Evolutionary conservation across 2,797 vertebrate species (phyloP).

Genomic region (Gouania willdenowi): DNA sequence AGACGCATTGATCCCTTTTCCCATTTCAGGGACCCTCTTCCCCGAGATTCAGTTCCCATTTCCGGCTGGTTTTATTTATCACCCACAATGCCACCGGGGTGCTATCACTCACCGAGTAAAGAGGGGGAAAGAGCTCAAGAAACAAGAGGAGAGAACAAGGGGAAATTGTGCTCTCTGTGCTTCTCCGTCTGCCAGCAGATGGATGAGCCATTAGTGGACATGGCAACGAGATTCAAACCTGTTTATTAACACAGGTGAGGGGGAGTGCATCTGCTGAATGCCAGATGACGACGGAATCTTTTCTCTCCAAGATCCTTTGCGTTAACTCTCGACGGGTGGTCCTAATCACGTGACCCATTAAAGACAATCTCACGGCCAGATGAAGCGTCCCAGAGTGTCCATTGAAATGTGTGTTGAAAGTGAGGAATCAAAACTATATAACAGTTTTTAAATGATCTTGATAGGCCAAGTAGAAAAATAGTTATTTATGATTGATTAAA

Average conservation of each 20-base stretch:
- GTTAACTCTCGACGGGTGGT: background rate
- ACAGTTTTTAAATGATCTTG: no score
- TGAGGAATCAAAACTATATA: no score
- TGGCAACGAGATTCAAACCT: constrained; percentile 44
- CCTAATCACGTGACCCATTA: no score
- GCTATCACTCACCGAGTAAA: constrained; percentile 66
- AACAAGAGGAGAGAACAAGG: constrained; percentile 49
- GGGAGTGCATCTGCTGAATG: constrained; percentile 22
- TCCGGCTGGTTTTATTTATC: constrained; percentile 73
- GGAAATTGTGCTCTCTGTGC: constrained; percentile 54
- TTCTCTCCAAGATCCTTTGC: background rate
- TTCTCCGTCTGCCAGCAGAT: constrained; percentile 48
- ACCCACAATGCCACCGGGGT: constrained; percentile 60
- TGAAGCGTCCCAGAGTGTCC: no score
- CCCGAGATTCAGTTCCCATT: constrained; percentile 65
- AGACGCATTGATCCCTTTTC: constrained; percentile 68
- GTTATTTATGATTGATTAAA: no score
- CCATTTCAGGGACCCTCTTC: constrained; percentile 28
- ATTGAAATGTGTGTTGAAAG: no score
- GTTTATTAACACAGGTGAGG: constrained; percentile 53
- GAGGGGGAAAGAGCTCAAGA: constrained; percentile 50
- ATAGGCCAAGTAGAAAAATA: no score
- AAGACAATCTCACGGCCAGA: no score
- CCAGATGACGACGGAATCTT: constrained; percentile 2
- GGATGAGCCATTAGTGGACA: constrained; percentile 65